Percentiles rank a stretch among this genome's conserved stretches.
phyloP scores from a whole-genome alignment of 2,888 invertebrate species.

The Lochmaea crataegi region DNA sequence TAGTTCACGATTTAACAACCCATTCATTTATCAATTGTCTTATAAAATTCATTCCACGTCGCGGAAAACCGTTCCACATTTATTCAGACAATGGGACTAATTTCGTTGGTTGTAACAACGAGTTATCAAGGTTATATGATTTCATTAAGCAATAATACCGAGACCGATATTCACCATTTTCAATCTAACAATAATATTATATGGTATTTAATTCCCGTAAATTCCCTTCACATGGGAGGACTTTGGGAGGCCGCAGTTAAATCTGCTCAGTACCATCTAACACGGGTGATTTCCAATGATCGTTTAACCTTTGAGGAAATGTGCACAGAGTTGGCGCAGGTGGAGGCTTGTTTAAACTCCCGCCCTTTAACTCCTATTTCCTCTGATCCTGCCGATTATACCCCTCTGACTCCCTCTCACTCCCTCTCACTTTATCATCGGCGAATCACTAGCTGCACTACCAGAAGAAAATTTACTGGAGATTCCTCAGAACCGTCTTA shows the following conservation, averaged over 20 bases:
- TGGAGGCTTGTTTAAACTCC: background rate
- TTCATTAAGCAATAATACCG: too few relatives aligned
- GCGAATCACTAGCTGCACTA: background rate
- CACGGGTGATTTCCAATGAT: background rate
- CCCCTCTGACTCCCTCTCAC: background rate
- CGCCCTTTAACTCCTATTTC: background rate
- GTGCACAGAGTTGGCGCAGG: background rate
- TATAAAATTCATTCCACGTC: background rate
- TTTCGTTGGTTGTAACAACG: too few relatives aligned
- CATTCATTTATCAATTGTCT: background rate
- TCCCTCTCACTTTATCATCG: background rate
- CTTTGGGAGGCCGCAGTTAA: background rate
- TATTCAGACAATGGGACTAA: background rate
- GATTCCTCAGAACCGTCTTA: background rate
- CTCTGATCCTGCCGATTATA: background rate
- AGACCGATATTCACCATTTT: too few relatives aligned
- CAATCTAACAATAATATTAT: background rate
- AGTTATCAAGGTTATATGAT: background rate
- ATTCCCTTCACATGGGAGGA: background rate
- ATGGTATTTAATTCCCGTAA: background rate
- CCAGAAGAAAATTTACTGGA: background rate
- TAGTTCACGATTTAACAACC: background rate
- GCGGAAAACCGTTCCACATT: too few relatives aligned
- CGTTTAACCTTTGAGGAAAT: background rate
- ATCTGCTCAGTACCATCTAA: background rate